Evolutionary conservation across 2,797 vertebrate species (phyloP), one percentile per base, ranked within the genome.

Genomic region (Muscicapa striata): DNA sequence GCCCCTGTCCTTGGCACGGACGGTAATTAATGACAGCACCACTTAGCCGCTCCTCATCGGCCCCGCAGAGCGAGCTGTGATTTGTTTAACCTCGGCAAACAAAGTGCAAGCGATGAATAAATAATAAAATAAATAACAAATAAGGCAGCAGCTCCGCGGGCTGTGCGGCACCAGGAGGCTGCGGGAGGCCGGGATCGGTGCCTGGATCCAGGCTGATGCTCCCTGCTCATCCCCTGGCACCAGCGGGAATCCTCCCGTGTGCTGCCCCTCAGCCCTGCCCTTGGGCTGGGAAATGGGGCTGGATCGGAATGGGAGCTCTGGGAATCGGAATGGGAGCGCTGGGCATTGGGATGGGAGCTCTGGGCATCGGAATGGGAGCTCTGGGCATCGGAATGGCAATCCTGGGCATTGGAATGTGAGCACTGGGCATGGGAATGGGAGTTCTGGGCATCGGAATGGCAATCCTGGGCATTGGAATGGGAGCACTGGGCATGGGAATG

Each of bases 21-120:
- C 84, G 9, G 79, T 94, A 85, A 96, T 96, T 95, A 89, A 88
- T 38, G 91, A 46, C 22, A 89, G 32, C 94, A 58, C 43, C 69
- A 59, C 74, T 94, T 77, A 79, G 51, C 93, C 81, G 59, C 21
- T 90, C 54, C 75, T 43, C 89, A 43, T 26, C 76, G 45, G 81
- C 78, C 15, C 48, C 12, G 87, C 83, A 5, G 45, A 26, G 10
- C 18, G 11, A 22, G 63, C 43, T 27, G 0, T 3, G 36, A 4
- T 13, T 14, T 9, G 64, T 5, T 30, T 8, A 13, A 41, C 30
- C 77, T 17, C 46, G 2, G 55, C 26, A 1, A 61, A 11, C 7
- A 3, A 11, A 32, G 38, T 1, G 40, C 55, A 19, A 30, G 4
- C 16, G 26, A 20, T 2, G 10, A 9, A 40, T 26, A 22, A 23